Evolutionary conservation across 2,888 invertebrate genomes (phyloP), one percentile per base, ranked within the genome.

Genomic region (Caradrina kadenii): DNA sequence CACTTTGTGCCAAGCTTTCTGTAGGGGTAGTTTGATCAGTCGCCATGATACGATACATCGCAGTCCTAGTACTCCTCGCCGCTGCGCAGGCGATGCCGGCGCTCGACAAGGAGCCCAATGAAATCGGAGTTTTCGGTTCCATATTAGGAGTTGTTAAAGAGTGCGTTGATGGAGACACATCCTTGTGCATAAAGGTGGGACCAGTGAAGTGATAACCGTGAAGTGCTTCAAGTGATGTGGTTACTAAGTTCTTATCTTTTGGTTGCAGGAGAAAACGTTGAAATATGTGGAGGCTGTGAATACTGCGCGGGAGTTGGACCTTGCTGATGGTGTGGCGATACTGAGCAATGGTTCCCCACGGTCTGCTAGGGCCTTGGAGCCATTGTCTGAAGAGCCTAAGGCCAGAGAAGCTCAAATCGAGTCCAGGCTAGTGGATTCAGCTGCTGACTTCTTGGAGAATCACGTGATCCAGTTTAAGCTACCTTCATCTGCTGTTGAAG

Each of bases 391-490:
- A 54, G 98, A 98, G 86, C 96, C 97, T 49, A 97, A 97, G 87
- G 97, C 97, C 54, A 96, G 97, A 72, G 98, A 98, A 92, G 96
- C 97, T 55, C 97, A 97, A 82, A 96, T 98, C n/a, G 97, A 98
- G 86, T 96, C 97, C 22, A 96, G 98, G 78, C 96, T 98, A 76
- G 96, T 98, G 68, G 98, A 98, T 87, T 97, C 97, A 77, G 96
- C 98, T 64, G 97, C 97, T 81, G 97, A 97, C 82, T 98, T 98
- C 96, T 94, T 98, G 83, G 97, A 97, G 85, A 97, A 97, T 77
- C 98, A 98, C 91, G 98, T 98, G 45, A 96, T 98, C 80, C 98
- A 98, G 92, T 97, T 98, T 90, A 97, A 97, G 89, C 95, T 98
- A 55, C 98, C 98, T 48, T 97, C 97, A 74, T 96, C 97, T 53